Conservation (phyloP, 92 coral and sea anemone genomes). For the Heliopora coerulea region DNA sequence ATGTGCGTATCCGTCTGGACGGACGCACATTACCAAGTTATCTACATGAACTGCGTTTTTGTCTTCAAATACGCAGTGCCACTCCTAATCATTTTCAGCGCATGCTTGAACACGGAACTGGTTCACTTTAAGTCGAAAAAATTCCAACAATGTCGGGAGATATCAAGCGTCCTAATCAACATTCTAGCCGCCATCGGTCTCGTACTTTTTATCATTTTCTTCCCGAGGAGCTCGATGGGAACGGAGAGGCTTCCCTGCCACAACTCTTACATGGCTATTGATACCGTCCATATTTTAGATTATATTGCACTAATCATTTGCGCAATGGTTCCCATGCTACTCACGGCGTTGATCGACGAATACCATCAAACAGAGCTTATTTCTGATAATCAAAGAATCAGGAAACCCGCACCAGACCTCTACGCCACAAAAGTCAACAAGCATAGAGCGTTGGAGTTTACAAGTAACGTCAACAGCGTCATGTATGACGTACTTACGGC, state of each 20-base stretch:
- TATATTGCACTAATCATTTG: conserved; percentile 13
- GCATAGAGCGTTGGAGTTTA: not conserved
- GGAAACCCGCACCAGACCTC: not conserved
- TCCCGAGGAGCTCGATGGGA: conserved; percentile 4
- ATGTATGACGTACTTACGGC: conserved; percentile 20
- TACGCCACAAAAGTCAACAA: not conserved
- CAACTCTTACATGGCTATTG: not conserved
- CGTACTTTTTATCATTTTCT: conserved; percentile 25
- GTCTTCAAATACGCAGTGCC: conserved; percentile 12
- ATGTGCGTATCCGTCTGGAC: conserved; percentile 13
- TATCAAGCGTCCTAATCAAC: not conserved
- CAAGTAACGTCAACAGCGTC: not conserved
- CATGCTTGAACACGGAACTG: not conserved
- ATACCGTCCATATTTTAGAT: not conserved
- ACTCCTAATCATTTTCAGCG: not conserved
- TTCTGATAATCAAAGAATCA: not conserved
- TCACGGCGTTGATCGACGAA: conserved; percentile 10
- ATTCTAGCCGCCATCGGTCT: conserved; percentile 13
- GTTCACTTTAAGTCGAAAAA: not conserved
- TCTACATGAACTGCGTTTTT: conserved; percentile 20
- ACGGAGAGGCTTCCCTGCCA: not conserved
- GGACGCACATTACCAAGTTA: not conserved
- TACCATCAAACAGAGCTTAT: not conserved
- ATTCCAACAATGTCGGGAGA: not conserved
- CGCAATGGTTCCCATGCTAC: conserved; percentile 19